Evolutionary conservation across 2,888 invertebrate species (phyloP), one percentile per base, ranked within the genome.

Genomic region (Escarpia spicata): DNA sequence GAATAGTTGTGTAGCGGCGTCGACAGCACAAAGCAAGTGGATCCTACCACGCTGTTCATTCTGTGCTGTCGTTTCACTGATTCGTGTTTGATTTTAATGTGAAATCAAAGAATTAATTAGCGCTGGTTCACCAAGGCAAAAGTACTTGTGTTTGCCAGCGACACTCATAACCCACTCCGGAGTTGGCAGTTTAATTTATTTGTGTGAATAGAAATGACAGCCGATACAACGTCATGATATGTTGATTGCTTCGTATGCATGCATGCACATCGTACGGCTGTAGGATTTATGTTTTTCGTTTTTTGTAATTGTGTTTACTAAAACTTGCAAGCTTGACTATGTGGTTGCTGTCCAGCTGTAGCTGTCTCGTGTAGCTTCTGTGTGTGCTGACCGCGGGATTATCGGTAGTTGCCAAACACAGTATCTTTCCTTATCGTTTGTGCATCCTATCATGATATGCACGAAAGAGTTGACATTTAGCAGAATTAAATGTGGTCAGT

Each of bases 131-230:
- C 75, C n/a, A 26, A 75, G 75, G 6, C 26, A 75, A 26, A 75
- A 3, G 15, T 15, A 60, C 60, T 26, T 26, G 26, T 26, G 75
- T 75, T 15, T 75, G 75, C 19, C 75, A 6, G 75, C n/a, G 19
- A 75, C 75, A n/a, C 0, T n/a, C 26, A 26, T 75, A 75, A 75
- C 75, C 75, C 75, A 75, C 75, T 75, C 75, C 75, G 75, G 26
- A 75, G 75, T 75, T 75, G 75, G 75, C 75, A 75, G 75, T 19
- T 75, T 75, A 75, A 75, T 75, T 75, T 75, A 75, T 75, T 75
- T 75, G 26, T 75, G 75, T 75, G 75, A 75, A 75, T 75, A 75
- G 75, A 75, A 75, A 75, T 26, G 19, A 75, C 6, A 26, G 19
- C 75, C n/a, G 75, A 75, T 26, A 75, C 75, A 75, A 75, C 75